Evolutionary conservation across 2,888 invertebrate species (phyloP).

Genomic region (Galerucella nymphaeae): DNA sequence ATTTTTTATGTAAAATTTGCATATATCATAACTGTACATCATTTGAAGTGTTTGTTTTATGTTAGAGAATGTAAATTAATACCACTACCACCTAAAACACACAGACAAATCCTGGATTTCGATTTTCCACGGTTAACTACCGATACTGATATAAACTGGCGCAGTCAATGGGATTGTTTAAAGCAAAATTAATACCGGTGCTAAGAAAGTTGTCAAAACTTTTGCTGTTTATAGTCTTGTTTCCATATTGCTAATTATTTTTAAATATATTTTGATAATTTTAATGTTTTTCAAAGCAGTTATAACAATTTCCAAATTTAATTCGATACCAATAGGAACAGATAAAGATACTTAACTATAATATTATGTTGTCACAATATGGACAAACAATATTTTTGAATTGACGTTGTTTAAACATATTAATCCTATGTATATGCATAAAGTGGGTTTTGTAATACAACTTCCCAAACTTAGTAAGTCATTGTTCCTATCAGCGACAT

Average conservation of each 20-base stretch:
- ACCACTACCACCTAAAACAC: neutral
- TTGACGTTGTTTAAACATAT: neutral
- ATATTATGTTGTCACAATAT: neutral
- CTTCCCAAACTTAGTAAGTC: slow-evolving; percentile 49
- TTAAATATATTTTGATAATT: too few relatives aligned
- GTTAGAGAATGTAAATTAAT: neutral
- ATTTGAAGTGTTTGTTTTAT: neutral
- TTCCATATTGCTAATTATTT: too few relatives aligned
- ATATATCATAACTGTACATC: neutral
- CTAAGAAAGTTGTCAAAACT: too few relatives aligned
- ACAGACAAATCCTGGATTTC: too few relatives aligned
- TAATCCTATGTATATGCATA: neutral
- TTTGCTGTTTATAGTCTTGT: too few relatives aligned
- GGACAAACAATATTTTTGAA: neutral
- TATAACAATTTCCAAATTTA: too few relatives aligned
- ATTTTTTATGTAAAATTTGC: neutral
- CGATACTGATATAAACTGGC: neutral
- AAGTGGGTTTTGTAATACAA: slow-evolving; percentile 29
- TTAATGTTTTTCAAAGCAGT: too few relatives aligned
- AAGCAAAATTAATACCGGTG: too few relatives aligned
- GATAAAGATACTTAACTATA: neutral
- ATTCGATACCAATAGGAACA: neutral
- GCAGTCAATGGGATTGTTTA: neutral
- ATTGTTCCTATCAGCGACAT: slow-evolving; percentile 52
- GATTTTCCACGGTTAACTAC: neutral